Evolutionary conservation across 2,888 invertebrate species (phyloP), one percentile per base, ranked within the genome.

Genomic region (Mythimna loreyi): DNA sequence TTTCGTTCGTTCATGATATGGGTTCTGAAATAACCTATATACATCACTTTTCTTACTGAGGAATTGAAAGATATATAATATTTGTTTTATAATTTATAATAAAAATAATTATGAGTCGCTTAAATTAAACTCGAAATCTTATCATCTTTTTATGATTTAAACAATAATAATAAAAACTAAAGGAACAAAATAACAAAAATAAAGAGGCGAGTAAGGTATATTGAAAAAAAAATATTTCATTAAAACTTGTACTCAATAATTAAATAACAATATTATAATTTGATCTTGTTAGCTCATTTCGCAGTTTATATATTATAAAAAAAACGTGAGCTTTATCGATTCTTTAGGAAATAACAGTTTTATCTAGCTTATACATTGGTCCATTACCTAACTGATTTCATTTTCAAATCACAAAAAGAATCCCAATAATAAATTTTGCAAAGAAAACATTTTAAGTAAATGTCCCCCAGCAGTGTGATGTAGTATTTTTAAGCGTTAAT

Each of bases 211-310:
- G 92, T 93, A 92, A 92, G 84, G 90, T 94, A 94, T 94, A 94
- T 92, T 92, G 92, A 94, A 94, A 94, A 93, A 88, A 91, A 93
- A 92, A 93, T 92, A 94, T 92, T 92, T 90, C 90, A 92, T 93
- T 94, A 93, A 94, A 95, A 94, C 95, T 95, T 95, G 96, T 96
- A 96, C 94, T 95, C 95, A 92, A 94, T 94, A 95, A 94, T 95
- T 94, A 94, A 94, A 94, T 94, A 96, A 96, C 95, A 95, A 94
- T 95, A 94, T 94, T 92, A 95, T 94, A 95, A 92, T 95, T 96
- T 96, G 95, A 95, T 95, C 95, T 95, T 90, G 90, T 92, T 89
- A 93, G 93, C 93, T 92, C 92, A 85, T 90, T 90, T 88, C 88
- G 88, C 90, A 83, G 90, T 90, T 92, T 89, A 90, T 90, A 84